Base-by-base conservation (phyloP, 2,113 vertebrate genomes). In the Uria lomvia region DNA sequence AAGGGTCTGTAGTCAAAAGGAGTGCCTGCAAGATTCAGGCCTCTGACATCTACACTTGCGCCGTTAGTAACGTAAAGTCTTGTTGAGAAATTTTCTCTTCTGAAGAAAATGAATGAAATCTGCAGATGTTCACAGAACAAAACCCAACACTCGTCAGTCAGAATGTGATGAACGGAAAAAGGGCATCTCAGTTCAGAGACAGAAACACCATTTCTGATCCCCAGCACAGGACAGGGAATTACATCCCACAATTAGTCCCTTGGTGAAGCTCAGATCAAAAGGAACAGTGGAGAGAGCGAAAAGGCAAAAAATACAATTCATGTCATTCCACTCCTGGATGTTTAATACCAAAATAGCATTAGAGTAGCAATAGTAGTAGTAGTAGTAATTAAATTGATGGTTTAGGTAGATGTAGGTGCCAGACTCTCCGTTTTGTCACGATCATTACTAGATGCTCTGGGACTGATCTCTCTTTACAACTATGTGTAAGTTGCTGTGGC, bases 101-200 rank as follows among this genome's bases (percentile, higher is more conserved):
- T 50, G 21, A 50, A 70, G 62, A 50, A 55, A 36, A 53, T 1
- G 26, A 42, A 60, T 17, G 75, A 65, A 73, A 43, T 50, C 58
- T 88, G 71, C 71, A 88, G 81, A 18, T 53, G 32, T 66, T 86
- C 53, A 19, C 12, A 30, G 43, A 38, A 15, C 55, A 67, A 80
- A 70, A 21, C 17, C 22, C 67, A 62, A 9, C 22, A 1, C 27
- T 59, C 0, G 0, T 58, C 65, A 38, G 24, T 21, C 40, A 23
- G 43, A 30, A 34, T 3, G 45, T 32, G 68, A 42, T 62, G 74
- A 38, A 49, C 4, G 2, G 34, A 21, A 18, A 74, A 47, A 55
- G 14, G 19, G 60, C 30, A 7, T 53, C 58, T 86, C 11, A 4
- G 14, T 56, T 73, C 40, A 50, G 45, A 68, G 38, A 3, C 42